Evolutionary conservation across 1,140 invertebrate species (phyloP).

Genomic region (Drosophila saltans): DNA sequence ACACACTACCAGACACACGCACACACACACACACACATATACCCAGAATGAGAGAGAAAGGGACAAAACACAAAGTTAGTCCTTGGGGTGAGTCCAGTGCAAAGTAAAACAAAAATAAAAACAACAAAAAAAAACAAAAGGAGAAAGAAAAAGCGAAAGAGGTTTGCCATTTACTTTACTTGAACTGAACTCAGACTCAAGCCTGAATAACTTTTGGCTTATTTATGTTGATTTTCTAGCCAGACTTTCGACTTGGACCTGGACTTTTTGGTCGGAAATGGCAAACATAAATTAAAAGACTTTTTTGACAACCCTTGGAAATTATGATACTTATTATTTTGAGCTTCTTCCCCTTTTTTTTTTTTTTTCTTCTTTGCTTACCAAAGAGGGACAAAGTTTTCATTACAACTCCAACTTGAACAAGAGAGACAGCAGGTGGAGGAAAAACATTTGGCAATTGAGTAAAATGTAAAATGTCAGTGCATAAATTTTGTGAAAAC

Average conservation of each 20-base stretch:
- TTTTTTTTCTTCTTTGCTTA: not conserved
- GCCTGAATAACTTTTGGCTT: constrained; percentile 66
- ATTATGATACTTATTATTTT: constrained; percentile 81
- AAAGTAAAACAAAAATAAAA: constrained; percentile 27
- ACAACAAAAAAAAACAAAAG: constrained; percentile 4
- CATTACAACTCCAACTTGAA: constrained; percentile 55
- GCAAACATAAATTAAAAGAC: constrained; percentile 80
- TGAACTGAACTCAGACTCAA: constrained; percentile 13
- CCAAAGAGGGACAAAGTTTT: constrained; percentile 37
- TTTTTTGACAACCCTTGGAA: constrained; percentile 80
- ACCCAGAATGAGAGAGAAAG: constrained; percentile 9
- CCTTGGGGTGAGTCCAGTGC: constrained; percentile 44
- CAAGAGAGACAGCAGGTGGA: constrained; percentile 47
- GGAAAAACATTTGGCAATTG: constrained; percentile 52
- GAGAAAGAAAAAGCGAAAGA: constrained; percentile 6
- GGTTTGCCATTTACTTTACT: constrained; percentile 19
- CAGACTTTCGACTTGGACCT: constrained; percentile 61
- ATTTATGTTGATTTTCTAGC: constrained; percentile 80
- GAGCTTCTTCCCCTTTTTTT: constrained; percentile 33
- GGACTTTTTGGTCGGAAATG: constrained; percentile 70
- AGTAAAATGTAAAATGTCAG: constrained; percentile 33
- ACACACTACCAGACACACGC: constrained; percentile 34
- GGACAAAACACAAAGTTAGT: constrained; percentile 70
- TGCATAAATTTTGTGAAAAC: constrained; percentile 59
- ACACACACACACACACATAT: constrained; percentile 30